These are phyloP conservation scores for Drosophila littoralis DNA, from an alignment of 1,140 invertebrate genomes.

Conservation along the genomic window DNA sequence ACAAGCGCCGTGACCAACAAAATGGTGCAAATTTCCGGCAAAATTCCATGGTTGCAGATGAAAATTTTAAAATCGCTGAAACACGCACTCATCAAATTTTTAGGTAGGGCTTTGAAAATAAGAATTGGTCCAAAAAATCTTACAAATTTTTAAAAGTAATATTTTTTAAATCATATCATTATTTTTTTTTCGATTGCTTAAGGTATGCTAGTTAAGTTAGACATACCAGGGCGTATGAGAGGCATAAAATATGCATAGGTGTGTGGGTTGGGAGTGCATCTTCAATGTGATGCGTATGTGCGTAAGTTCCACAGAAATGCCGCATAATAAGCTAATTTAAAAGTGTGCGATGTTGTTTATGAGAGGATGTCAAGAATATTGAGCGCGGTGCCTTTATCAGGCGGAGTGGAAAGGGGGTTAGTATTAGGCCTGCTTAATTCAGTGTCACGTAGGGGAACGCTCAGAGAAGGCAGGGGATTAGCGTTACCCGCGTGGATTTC, in stretches of 20 bases:
- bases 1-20: no score
- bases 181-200: no score
- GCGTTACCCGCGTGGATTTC: slow-evolving; percentile 54
- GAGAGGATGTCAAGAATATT: slow-evolving; percentile 29
- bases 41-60: no score
- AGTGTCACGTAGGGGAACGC: slow-evolving; percentile 40
- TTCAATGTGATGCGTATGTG: slow-evolving; percentile 59
- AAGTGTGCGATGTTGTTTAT: slow-evolving; percentile 77
- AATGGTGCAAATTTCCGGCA: no score
- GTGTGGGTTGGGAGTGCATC: background rate
- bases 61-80: no score
- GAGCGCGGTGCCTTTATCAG: background rate
- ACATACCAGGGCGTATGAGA: background rate
- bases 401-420: background rate
- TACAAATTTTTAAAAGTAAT: no score
- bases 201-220: background rate
- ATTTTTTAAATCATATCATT: no score
- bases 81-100: no score
- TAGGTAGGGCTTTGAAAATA: no score
- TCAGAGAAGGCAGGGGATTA: slow-evolving; percentile 16
- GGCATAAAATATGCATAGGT: slow-evolving; percentile 57
- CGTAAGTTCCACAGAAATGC: slow-evolving; percentile 56
- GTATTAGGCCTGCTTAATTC: slow-evolving; percentile 34
- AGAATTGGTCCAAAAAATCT: no score
- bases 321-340: slow-evolving; percentile 79